phyloP scores from a whole-genome alignment of 64 coral and sea anemone genomes.

The Orbicella faveolata region DNA sequence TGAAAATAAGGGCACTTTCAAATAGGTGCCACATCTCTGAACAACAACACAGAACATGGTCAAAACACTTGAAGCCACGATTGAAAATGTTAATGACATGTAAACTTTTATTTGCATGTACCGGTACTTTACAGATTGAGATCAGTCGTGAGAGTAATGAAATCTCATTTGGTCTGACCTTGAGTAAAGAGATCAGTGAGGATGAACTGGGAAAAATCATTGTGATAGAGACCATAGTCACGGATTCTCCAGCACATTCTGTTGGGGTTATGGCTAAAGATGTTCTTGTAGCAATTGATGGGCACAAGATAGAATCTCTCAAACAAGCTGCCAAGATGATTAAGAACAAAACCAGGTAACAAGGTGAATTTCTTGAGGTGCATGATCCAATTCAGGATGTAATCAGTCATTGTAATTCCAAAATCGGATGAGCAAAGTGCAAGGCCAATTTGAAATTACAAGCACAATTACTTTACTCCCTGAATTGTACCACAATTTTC shows the following conservation, averaged over 20 bases:
- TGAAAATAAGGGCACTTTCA: too few relatives aligned
- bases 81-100: too few relatives aligned
- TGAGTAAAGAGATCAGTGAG: slow-evolving; percentile 78
- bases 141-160: slow-evolving; percentile 76
- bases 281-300: slow-evolving; percentile 79
- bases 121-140: slow-evolving; percentile 60
- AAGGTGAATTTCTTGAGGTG: neutral
- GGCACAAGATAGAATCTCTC: slow-evolving; percentile 83
- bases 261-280: slow-evolving; percentile 82
- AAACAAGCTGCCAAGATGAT: slow-evolving; percentile 96
- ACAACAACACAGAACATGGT: too few relatives aligned
- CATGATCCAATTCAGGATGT: neutral
- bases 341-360: slow-evolving; percentile 85
- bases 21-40: too few relatives aligned
- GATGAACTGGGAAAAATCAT: slow-evolving; percentile 78
- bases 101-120: neutral
- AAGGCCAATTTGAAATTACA: too few relatives aligned
- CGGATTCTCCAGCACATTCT: slow-evolving; percentile 60
- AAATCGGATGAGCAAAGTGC: neutral
- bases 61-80: too few relatives aligned
- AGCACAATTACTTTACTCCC: too few relatives aligned
- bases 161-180: slow-evolving; percentile 89
- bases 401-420: neutral
- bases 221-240: slow-evolving; percentile 77
- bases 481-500: too few relatives aligned